Conservation (phyloP, 2,888 invertebrate species). For the Philopedon plagiatum region DNA sequence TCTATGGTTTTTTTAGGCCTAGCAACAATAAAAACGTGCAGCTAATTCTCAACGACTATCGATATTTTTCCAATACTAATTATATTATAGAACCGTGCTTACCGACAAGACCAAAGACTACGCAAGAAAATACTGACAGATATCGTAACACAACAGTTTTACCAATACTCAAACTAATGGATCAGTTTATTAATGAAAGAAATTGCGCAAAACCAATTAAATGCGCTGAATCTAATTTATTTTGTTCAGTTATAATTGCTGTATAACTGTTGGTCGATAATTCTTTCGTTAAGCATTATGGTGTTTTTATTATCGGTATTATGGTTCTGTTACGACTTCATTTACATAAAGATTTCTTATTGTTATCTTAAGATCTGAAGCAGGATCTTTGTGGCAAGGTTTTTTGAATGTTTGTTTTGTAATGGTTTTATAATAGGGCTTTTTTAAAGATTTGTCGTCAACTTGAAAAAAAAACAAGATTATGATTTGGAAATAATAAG, state of each 20-base stretch:
- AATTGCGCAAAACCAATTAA: conserved; percentile 13
- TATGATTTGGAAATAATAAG: too few species aligned
- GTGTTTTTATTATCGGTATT: too few species aligned
- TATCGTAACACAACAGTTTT: neutral
- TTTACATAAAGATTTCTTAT: too few species aligned
- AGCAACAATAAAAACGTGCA: neutral
- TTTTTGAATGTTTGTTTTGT: too few species aligned
- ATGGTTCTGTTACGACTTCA: neutral
- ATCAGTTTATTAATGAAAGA: conserved; percentile 8
- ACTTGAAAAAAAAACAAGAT: too few species aligned
- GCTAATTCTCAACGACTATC: neutral
- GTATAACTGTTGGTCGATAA: neutral
- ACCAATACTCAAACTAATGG: neutral
- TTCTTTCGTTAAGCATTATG: neutral
- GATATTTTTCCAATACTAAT: neutral
- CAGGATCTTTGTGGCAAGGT: too few species aligned
- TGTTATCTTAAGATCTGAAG: too few species aligned
- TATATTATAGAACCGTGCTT: neutral
- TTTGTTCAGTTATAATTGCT: conserved; percentile 3
- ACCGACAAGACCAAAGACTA: neutral
- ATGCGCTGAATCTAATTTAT: conserved; percentile 8
- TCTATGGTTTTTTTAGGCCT: neutral
- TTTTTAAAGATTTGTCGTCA: too few species aligned
- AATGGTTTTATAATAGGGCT: too few species aligned
- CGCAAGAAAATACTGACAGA: conserved; percentile 1